A percentile compares a stretch with the other conserved stretches of the same genome.
Evolutionary conservation across 2,888 invertebrate species (phyloP).

Genomic region (Oligia fasciuncula): DNA sequence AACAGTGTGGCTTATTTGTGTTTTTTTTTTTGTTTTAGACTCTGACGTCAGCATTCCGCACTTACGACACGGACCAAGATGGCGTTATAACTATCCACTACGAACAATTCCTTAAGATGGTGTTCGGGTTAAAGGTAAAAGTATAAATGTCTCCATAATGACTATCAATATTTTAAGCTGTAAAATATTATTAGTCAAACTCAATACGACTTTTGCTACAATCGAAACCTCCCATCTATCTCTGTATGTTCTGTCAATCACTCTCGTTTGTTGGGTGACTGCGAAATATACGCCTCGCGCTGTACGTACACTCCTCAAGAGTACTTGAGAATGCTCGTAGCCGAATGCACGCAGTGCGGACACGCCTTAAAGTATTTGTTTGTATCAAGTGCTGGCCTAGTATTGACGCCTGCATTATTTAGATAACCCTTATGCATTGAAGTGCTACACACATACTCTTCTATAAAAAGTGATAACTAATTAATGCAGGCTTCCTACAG

Average conservation of each 20-base stretch:
- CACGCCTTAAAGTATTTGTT: slow-evolving; percentile 7
- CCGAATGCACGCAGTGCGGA: not conserved
- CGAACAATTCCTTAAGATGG: slow-evolving; percentile 98
- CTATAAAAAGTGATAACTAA: slow-evolving; percentile 1
- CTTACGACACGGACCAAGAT: slow-evolving; percentile 97
- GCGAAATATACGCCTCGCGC: slow-evolving; percentile 33
- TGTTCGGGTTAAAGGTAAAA: slow-evolving; percentile 94
- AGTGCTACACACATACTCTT: not conserved
- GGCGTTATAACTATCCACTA: slow-evolving; percentile 98
- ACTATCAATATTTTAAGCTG: slow-evolving; percentile 21
- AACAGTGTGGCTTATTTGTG: not conserved
- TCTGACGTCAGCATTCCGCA: slow-evolving; percentile 96
- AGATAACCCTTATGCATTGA: not conserved
- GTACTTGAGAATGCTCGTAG: not conserved
- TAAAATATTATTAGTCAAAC: slow-evolving; percentile 24
- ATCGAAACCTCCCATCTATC: slow-evolving; percentile 9
- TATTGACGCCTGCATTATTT: not conserved
- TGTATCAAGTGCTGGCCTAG: not conserved
- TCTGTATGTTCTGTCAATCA: slow-evolving; percentile 30
- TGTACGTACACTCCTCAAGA: not conserved
- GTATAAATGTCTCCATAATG: slow-evolving; percentile 41
- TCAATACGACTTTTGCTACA: slow-evolving; percentile 4
- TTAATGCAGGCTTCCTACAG: slow-evolving; percentile 9
- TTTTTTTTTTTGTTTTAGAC: slow-evolving; percentile 91
- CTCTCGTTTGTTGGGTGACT: slow-evolving; percentile 21